Base-by-base conservation (phyloP, 2,888 invertebrate genomes). In the Cataglyphis albicans region DNA sequence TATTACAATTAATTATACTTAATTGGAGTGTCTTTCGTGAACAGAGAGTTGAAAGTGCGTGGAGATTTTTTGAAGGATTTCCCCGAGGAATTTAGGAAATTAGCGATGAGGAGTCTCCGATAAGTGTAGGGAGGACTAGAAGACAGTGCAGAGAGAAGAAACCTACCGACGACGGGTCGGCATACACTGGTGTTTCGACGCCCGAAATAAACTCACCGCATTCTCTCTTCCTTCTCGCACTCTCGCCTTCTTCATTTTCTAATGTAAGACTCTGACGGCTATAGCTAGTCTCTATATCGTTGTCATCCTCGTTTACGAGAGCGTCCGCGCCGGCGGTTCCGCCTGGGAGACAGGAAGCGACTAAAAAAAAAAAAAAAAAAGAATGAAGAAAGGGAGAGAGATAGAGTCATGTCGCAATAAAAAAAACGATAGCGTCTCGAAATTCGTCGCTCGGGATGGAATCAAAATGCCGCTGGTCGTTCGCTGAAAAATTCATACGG, bases 161-260 rank as follows among this genome's bases (percentile, higher is more conserved):
- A 76, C 52, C 73, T 68, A 84, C 87, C 78, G 83, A 78, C 82
- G 83, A 81, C 57, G 83, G 80, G 83, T 84, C 81, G 87, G 89
- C 91, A 86, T 89, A 89, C 88, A 88, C 86, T 91, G 91, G 86
- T 88, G 88, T 90, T 91, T 88, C 86, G 88, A 64, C 67, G 89
- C 92, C 92, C 90, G 91, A 93, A 94, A 94, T 94, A 94, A 94
- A 93, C 93, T 91, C 89, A 85, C 90, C 90, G 89, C 91, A 84
- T 89, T 88, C 87, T 82, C 84, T 38, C 83, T 81, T 87, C 87
- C 80, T 67, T 81, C 74, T 72, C 72, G 44, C 64, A 41, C 70
- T 52, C 57, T 70, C 38, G 76, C 29, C 41, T 61, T 68, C 81
- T 80, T 73, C 67, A 57, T 80, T 81, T 82, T 63, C 74, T 65